These are phyloP conservation scores for Apocheima hispidaria DNA, from an alignment of 2,888 invertebrate species.

Conservation along the genomic window DNA sequence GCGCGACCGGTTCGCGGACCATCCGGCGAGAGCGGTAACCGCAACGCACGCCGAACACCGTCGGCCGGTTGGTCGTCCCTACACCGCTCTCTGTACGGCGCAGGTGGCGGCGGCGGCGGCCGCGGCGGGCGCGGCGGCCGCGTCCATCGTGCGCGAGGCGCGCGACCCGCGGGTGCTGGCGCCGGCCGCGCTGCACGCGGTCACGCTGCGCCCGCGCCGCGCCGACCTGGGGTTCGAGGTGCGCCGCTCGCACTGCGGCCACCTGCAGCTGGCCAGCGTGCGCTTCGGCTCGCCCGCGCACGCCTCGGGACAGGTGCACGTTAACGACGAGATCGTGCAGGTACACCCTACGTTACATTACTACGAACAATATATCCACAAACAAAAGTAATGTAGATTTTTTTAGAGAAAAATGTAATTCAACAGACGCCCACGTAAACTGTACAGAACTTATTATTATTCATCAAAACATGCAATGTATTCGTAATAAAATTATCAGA, in stretches of 20 bases:
- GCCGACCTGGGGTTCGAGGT: constrained; percentile 96
- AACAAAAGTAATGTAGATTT: too few relatives aligned
- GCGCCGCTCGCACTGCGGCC: constrained; percentile 93
- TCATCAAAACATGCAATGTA: too few relatives aligned
- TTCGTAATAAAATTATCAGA: too few relatives aligned
- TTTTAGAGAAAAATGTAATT: too few relatives aligned
- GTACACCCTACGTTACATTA: constrained; percentile 67
- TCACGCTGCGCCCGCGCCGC: constrained; percentile 94
- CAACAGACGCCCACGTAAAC: too few relatives aligned
- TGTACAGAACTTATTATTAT: too few relatives aligned
- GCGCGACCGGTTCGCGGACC: constrained; percentile 95
- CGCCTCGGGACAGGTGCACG: constrained; percentile 95
- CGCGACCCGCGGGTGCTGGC: constrained; percentile 96
- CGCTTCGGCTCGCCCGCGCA: constrained; percentile 97
- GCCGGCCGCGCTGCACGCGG: constrained; percentile 95
- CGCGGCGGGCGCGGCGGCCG: constrained; percentile 91
- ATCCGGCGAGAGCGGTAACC: constrained; percentile 91
- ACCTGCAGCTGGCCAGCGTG: constrained; percentile 93
- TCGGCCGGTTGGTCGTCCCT: too few relatives aligned
- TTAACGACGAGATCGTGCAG: constrained; percentile 98
- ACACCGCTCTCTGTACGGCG: neutral
- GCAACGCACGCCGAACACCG: too few relatives aligned
- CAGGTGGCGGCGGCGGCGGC: constrained; percentile 88
- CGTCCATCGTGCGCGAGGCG: constrained; percentile 91
- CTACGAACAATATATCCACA: too few relatives aligned